Evolutionary conservation across 2,888 invertebrate species (phyloP), one percentile per base, ranked within the genome.

Genomic region (Chromoteleia sp.): DNA sequence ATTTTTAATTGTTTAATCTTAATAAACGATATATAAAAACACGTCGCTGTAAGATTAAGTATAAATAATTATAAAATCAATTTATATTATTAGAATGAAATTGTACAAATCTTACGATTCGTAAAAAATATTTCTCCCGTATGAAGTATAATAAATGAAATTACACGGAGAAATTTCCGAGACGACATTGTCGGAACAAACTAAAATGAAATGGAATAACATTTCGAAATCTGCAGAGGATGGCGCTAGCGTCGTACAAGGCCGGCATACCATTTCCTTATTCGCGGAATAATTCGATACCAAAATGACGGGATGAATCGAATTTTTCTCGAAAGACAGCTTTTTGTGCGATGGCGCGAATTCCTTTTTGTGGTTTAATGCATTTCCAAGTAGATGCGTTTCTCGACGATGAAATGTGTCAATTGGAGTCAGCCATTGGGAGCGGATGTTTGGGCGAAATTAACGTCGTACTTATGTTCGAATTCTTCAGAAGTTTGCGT

Each of bases 391-490:
- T 48, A 45, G 74, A 63, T 12, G 45, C 19, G 56, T 45, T 58
- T 45, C 56, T 36, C 17, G 21, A 5, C 4, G 21, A 19, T 56
- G 48, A 56, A 65, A 74, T 54, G 65, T 74, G 65, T 74, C 74
- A 65, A 74, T 65, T 65, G 74, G 56, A 56, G n/a, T 14, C 29
- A n/a, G 15, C 10, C 50, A 19, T 1, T 45, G n/a, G n/a, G 45
- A 74, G 45, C 36, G 41, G 4, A 33, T 65, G 65, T 65, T 65
- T 41, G 56, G 29, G 8, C 15, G 48, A 17, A 65, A 75, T 75
- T 75, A 65, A 58, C 56, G 65, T 65, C 58, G 65, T 75, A 75
- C 58, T 75, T 58, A 65, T 75, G 65, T 75, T 75, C 30, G 65
- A 17, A 75, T 75, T 65, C 65, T 65, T 54, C 30, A 48, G 45